These are phyloP conservation scores for Tautogolabrus adspersus DNA, from an alignment of 2,113 vertebrate species.

Conservation along the genomic window DNA sequence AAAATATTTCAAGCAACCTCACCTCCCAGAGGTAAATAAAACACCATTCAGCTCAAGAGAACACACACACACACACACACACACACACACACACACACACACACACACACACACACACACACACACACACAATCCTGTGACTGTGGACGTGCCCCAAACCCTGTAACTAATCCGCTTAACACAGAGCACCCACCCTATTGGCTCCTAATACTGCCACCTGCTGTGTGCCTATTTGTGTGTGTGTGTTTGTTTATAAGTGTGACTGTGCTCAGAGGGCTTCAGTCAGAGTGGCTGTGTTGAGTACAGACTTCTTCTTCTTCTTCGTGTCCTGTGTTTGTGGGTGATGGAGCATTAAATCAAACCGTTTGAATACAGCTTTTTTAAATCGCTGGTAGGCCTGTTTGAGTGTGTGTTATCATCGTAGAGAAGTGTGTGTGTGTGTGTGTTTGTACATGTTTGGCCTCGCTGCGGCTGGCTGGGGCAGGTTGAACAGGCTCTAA, in stretches of 20 bases:
- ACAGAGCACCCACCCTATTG: conserved; percentile 44
- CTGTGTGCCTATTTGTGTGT: conserved; percentile 56
- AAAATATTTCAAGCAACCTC: background rate
- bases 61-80: conserved; percentile 12
- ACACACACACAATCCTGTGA: conserved; percentile 41
- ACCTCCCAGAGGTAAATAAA: conserved; percentile 19
- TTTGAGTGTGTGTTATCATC: background rate
- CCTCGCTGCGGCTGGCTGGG: conserved; percentile 31
- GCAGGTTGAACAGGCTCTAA: conserved; percentile 59
- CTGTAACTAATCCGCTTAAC: conserved; percentile 76
- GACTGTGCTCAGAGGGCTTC: conserved; percentile 20
- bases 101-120: conserved; percentile 12
- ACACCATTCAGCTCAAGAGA: conserved; percentile 14
- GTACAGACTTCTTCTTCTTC: background rate
- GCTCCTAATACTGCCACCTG: conserved; percentile 62
- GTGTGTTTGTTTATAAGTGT: conserved; percentile 37
- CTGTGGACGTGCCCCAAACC: conserved; percentile 57
- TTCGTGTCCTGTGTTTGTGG: conserved; percentile 5
- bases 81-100: conserved; percentile 12
- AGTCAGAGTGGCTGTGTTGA: conserved; percentile 14
- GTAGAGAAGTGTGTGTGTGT: background rate
- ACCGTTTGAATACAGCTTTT: background rate
- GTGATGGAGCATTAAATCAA: background rate
- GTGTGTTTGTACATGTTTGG: conserved; percentile 29
- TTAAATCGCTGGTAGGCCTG: background rate